phyloP scores from a whole-genome alignment of 2,797 vertebrate species.

The Pampus argenteus region DNA sequence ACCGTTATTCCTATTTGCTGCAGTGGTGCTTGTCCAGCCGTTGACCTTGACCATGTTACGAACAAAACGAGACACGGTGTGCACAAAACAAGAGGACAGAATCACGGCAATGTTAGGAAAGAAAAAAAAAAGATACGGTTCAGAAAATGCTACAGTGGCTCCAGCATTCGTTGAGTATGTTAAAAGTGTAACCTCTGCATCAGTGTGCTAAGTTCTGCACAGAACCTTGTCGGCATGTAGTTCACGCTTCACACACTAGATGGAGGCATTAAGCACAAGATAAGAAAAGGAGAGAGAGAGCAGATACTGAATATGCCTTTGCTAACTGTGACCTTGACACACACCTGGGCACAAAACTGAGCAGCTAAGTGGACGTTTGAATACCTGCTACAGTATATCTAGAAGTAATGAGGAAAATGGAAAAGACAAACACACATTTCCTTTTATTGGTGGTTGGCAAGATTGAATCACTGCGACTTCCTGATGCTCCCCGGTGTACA shows the following conservation, averaged over 20 bases:
- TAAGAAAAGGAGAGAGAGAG: background rate
- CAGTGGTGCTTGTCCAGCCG: constrained; percentile 42
- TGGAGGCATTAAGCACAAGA: constrained; percentile 37
- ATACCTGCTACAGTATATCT: background rate
- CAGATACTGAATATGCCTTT: constrained; percentile 13
- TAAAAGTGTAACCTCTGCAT: constrained; percentile 17
- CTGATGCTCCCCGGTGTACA: constrained; percentile 29
- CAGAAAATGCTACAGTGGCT: constrained; percentile 1
- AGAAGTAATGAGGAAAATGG: background rate
- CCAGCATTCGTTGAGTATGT: background rate
- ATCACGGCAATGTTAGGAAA: background rate
- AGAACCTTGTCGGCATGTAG: constrained; percentile 11
- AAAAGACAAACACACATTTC: background rate
- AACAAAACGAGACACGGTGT: constrained; percentile 27
- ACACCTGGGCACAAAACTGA: background rate
- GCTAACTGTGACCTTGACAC: constrained; percentile 29
- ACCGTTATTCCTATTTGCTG: constrained; percentile 37
- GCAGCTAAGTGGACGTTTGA: background rate
- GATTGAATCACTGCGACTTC: constrained; percentile 8
- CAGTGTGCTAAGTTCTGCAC: constrained; percentile 5
- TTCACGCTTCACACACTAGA: constrained; percentile 50
- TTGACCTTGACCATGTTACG: constrained; percentile 67
- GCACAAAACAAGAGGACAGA: constrained; percentile 23
- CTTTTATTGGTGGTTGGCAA: background rate
- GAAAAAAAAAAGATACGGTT: background rate